phyloP scores from a whole-genome alignment of 1,140 invertebrate species.

The Chironomus tepperi region DNA sequence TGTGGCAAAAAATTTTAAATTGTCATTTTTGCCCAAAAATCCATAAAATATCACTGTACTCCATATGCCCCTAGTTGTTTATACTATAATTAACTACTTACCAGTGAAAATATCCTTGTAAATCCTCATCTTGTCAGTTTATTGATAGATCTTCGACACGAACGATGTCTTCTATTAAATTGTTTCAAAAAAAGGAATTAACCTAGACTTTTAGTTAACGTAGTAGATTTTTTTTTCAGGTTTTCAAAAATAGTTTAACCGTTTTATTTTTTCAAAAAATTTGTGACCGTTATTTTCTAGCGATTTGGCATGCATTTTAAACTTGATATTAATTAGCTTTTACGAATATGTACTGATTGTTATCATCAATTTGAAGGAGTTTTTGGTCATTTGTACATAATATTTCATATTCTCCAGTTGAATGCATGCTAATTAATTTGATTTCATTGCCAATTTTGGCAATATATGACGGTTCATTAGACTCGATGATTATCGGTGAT shows the following conservation, averaged over 20 bases:
- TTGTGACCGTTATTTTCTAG: too few relatives aligned
- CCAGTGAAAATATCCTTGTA: conserved; percentile 92
- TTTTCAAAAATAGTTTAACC: too few relatives aligned
- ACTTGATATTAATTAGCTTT: too few relatives aligned
- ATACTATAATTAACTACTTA: conserved; percentile 42
- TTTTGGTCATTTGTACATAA: background rate
- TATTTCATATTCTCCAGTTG: background rate
- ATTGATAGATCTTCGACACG: background rate
- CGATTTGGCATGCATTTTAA: too few relatives aligned
- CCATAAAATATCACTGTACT: background rate
- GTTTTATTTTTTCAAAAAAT: too few relatives aligned
- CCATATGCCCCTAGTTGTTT: background rate
- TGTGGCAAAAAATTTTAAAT: background rate
- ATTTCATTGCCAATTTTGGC: background rate
- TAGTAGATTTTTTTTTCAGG: too few relatives aligned
- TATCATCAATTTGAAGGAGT: background rate
- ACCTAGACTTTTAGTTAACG: too few relatives aligned
- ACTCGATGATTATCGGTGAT: background rate
- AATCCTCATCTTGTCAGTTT: conserved; percentile 71
- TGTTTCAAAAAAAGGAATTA: too few relatives aligned
- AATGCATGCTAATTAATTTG: background rate
- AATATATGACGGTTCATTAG: background rate
- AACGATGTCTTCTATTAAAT: background rate
- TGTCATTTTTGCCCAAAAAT: background rate
- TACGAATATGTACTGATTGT: background rate